Evolutionary conservation across 2,113 vertebrate species (phyloP), one percentile per base, ranked within the genome.

Genomic region (Machaerirhynchus nigripectus): DNA sequence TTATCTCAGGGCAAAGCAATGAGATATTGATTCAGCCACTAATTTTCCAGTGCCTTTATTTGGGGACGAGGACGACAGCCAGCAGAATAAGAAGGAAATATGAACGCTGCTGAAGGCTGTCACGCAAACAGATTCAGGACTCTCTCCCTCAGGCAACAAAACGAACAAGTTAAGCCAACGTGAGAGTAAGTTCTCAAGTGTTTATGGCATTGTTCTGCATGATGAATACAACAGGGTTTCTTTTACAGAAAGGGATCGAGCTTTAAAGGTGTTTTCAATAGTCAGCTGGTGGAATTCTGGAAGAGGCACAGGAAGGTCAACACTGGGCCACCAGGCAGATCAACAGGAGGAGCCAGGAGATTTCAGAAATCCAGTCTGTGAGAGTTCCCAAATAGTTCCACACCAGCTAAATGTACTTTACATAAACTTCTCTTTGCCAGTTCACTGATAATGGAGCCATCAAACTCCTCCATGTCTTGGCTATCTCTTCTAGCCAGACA

Each of bases 1-100:
- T 94, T 96, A 96, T 96, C 89, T 95, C 84, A 91, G 63, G 39
- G 83, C 63, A 85, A 89, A 94, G 79, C 76, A 92, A 94, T 63
- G 64, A 94, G 88, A 92, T 94, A 81, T 33, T 81, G 89, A 81
- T 95, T 92, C 93, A 96, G 84, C 26, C 81, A 33, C 74, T 90
- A 24, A 14, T 74, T 90, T 96, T 95, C 84, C 71, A 84, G 0
- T 49, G 86, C 23, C 73, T 97, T 81, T 87, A 61, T 76, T 7
- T 60, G 57, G 53, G 81, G 95, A 87, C 86, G 71, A 71, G 44
- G 61, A 90, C 14, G 40, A 47, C 52, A 93, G 92, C 81, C 84
- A 95, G 65, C 37, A 93, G 90, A 96, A 84, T 52, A 44, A 71
- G 53, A 78, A 86, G 65, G 83, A 95, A 84, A 93, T 71, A 73